Percentiles rank a stretch among this genome's conserved stretches.
phyloP scores from a whole-genome alignment of 2,888 invertebrate species.

The Malachius bipustulatus region DNA sequence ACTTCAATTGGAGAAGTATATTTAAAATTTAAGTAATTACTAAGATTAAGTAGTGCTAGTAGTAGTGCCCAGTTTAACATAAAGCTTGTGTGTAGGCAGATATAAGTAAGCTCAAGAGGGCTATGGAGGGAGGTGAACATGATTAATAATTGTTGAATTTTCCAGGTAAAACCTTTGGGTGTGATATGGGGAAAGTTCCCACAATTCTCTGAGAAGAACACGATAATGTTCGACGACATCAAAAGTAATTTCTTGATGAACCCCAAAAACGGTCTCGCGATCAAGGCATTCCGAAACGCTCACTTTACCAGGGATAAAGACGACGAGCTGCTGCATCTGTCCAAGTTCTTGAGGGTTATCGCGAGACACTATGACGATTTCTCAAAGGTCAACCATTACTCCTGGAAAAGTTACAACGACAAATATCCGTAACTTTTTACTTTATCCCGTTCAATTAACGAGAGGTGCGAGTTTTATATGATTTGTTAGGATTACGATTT shows the following conservation, averaged over 20 bases:
- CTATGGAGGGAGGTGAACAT: too few relatives aligned
- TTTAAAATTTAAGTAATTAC: too few relatives aligned
- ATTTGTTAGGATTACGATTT: too few relatives aligned
- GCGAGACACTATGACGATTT: constrained; percentile 73
- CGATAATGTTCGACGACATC: constrained; percentile 97
- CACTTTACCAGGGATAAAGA: constrained; percentile 79
- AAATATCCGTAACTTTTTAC: too few relatives aligned
- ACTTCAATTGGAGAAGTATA: too few relatives aligned
- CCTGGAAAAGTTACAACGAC: constrained; percentile 81
- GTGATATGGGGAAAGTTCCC: constrained; percentile 94
- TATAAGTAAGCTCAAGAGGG: too few relatives aligned
- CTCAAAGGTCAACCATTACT: constrained; percentile 71
- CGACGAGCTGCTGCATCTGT: constrained; percentile 66
- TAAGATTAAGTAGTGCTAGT: too few relatives aligned
- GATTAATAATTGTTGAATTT: constrained; percentile 14
- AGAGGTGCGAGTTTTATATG: too few relatives aligned
- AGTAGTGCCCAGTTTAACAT: too few relatives aligned
- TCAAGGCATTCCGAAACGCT: constrained; percentile 82
- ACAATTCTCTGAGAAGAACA: constrained; percentile 81
- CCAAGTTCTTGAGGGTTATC: constrained; percentile 73
- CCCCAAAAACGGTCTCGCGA: constrained; percentile 83
- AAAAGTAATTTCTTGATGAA: constrained; percentile 96
- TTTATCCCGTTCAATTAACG: too few relatives aligned
- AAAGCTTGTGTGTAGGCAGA: too few relatives aligned
- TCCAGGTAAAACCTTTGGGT: constrained; percentile 81